Conservation (phyloP, 53 echinoderm and acorn worm species). For the Holothuria scabra region DNA sequence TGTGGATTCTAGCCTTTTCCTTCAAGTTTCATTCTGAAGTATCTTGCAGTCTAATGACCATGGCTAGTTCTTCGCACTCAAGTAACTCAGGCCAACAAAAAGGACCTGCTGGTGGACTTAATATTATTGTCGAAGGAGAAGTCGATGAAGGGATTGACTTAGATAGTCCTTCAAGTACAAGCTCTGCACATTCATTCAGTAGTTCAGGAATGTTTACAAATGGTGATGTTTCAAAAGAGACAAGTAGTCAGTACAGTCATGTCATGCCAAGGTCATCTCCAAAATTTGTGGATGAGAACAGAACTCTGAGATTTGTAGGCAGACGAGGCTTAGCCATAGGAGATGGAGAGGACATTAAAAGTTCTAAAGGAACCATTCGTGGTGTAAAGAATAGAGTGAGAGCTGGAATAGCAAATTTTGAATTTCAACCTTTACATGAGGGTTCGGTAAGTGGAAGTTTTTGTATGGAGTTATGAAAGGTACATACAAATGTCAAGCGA, state of each 20-base stretch:
- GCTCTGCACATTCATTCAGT: constrained; percentile 27
- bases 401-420: constrained; percentile 92
- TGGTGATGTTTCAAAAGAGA: not conserved
- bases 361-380: constrained; percentile 81
- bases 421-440: constrained; percentile 79
- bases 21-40: too few species aligned
- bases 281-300: constrained; percentile 67
- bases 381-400: constrained; percentile 93
- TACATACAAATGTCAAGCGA: too few species aligned
- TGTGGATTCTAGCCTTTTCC: too few species aligned
- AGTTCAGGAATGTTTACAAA: constrained; percentile 29
- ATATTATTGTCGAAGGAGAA: constrained; percentile 41
- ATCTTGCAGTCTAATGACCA: not conserved
- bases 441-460: not conserved
- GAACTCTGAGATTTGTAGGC: constrained; percentile 89
- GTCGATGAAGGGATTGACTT: constrained; percentile 43
- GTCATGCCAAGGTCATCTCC: constrained; percentile 23
- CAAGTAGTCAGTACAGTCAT: not conserved
- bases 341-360: constrained; percentile 86
- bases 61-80: constrained; percentile 10
- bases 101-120: constrained; percentile 6
- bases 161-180: constrained; percentile 32
- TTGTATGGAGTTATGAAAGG: too few species aligned
- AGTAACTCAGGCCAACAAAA: not conserved
- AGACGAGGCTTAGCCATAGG: constrained; percentile 78